phyloP scores from a whole-genome alignment of 2,888 invertebrate genomes.

The Beris morrisii region DNA sequence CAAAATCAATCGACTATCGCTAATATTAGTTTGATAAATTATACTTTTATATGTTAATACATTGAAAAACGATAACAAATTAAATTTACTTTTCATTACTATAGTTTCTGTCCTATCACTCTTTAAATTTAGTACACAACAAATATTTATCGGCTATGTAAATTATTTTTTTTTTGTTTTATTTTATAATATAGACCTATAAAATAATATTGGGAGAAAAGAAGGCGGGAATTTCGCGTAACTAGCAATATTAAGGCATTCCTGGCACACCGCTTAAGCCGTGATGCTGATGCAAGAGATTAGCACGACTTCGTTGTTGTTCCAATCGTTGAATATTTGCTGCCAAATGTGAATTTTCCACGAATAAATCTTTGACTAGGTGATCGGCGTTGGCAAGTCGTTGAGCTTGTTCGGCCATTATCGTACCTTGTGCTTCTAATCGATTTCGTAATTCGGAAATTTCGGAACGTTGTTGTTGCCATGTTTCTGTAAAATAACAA shows the following conservation, averaged over 20 bases:
- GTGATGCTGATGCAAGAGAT: slow-evolving; percentile 54
- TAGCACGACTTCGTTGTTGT: slow-evolving; percentile 53
- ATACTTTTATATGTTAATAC: slow-evolving; percentile 14
- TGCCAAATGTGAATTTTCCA: slow-evolving; percentile 79
- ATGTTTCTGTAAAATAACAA: slow-evolving; percentile 48
- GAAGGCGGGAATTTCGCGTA: background rate
- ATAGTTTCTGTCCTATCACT: background rate
- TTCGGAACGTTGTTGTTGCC: slow-evolving; percentile 56
- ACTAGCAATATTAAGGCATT: slow-evolving; percentile 46
- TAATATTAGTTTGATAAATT: slow-evolving; percentile 14
- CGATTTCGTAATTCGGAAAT: slow-evolving; percentile 58
- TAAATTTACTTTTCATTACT: slow-evolving; percentile 1
- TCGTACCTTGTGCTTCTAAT: slow-evolving; percentile 57
- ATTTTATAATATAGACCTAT: slow-evolving; percentile 6
- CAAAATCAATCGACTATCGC: slow-evolving; percentile 14
- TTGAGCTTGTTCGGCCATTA: slow-evolving; percentile 62
- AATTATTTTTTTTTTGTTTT: background rate
- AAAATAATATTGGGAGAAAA: background rate
- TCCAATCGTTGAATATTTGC: slow-evolving; percentile 59
- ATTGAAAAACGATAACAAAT: slow-evolving; percentile 20
- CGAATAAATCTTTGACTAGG: slow-evolving; percentile 78
- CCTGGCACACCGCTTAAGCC: slow-evolving; percentile 44
- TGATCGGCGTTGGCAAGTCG: slow-evolving; percentile 73
- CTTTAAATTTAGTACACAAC: slow-evolving; percentile 3
- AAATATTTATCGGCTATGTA: slow-evolving; percentile 2